Conservation (phyloP, 2,888 invertebrate genomes). For the Prostheceraeus crozeri region DNA sequence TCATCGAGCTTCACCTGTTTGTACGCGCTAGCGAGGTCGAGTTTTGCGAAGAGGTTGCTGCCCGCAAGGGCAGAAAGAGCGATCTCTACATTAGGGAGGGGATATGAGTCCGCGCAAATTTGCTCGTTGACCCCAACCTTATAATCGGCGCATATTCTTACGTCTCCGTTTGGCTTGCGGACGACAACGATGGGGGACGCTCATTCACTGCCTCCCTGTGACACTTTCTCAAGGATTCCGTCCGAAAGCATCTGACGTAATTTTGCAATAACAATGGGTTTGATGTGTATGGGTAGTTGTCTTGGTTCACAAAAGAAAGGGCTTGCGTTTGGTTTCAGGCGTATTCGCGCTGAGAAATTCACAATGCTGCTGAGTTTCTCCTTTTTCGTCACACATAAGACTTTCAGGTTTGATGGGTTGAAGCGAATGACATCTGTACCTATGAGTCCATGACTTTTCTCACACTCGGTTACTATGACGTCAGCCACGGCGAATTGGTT, state of each 20-base stretch:
- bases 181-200: slow-evolving; percentile 16
- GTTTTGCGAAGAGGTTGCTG: slow-evolving; percentile 29
- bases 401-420: too few species aligned
- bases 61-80: slow-evolving; percentile 25
- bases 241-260: too few species aligned
- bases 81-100: slow-evolving; percentile 15
- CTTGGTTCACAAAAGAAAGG: slow-evolving; percentile 2
- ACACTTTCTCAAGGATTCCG: too few species aligned
- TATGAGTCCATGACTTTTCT: too few species aligned
- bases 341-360: background rate
- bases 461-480: too few species aligned
- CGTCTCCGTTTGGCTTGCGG: slow-evolving; percentile 15
- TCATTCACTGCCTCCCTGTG: slow-evolving; percentile 16
- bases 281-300: slow-evolving; percentile 26
- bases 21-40: slow-evolving; percentile 19
- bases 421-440: too few species aligned
- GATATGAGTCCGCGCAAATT: slow-evolving; percentile 29
- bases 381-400: too few species aligned
- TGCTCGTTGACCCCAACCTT: slow-evolving; percentile 29
- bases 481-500: too few species aligned
- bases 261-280: background rate
- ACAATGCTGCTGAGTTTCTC: too few species aligned
- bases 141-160: slow-evolving; percentile 17
- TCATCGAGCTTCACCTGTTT: slow-evolving; percentile 32
- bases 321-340: slow-evolving; percentile 3